Base-by-base conservation (phyloP, 2,797 vertebrate genomes). In the Rhinella marina region DNA sequence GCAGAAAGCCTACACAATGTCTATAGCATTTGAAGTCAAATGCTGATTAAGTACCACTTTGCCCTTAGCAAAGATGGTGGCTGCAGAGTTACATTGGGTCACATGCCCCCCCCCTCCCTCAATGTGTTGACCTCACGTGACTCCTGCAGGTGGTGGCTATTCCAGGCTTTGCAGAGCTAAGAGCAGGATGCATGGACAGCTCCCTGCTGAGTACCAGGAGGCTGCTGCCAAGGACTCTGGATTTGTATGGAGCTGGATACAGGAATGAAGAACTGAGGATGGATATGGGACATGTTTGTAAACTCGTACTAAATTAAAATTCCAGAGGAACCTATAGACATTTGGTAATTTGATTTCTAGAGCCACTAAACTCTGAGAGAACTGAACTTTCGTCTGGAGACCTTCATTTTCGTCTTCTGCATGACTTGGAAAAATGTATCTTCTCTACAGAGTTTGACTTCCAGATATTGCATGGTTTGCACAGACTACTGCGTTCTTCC, bases 81-180 rank as follows among this genome's bases (percentile, higher is more conserved):
- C 19, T 0, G 32, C 13, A 12, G 73, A 29, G 9, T 72, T 57
- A 21, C 19, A 12, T 2, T 25, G 0, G 3, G 70, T 68, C 68
- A 76, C 48, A 8, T 50, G 52, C 0, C n/a, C n/a, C 50, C 17
- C 14, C 48, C 23, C 32, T n/a, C 52, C 2, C 21, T 2, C 14
- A 25, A 10, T 12, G 54, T 68, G 72, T 52, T 82, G 84, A 72
- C 79, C 70, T 83, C 88, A 89, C 88, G 88, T 86, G 88, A 89
- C 84, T 89, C 27, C 1, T 72, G 61, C 84, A 77, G 88, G 79
- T 86, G 79, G 57, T 83, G 29, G 32, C 79, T 61, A 82, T 81
- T 86, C 27, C 50, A 82, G 54, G 80, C 79, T 77, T 56, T 57
- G 72, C 73, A 16, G 72, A 78, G 84, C 72, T 86, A 52, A 48